Conservation (phyloP, 2,113 vertebrate genomes). For the Neotoma lepida region DNA sequence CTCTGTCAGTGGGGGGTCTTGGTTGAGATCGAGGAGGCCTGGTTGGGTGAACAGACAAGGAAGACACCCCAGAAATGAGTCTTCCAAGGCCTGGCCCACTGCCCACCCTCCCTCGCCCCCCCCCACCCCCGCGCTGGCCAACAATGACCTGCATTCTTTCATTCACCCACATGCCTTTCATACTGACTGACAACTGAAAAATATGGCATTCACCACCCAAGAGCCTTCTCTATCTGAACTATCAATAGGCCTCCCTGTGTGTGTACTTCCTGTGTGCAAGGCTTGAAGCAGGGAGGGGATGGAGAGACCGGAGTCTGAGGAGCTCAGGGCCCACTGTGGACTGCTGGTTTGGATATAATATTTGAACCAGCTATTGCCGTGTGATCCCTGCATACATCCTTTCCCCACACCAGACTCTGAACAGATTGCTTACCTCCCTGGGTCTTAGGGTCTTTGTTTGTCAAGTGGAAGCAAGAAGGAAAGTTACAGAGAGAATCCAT, state of each 20-base stretch:
- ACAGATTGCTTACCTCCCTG: not conserved
- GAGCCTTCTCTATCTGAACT: not conserved
- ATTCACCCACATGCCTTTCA: rapidly evolving
- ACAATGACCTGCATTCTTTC: not conserved
- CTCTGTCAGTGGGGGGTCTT: rapidly evolving
- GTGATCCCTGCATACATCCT: rapidly evolving
- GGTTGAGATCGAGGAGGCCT: not conserved
- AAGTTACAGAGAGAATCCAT: not conserved
- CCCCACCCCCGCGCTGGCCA: not conserved
- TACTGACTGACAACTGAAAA: rapidly evolving
- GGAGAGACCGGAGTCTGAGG: rapidly evolving
- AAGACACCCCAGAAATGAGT: not conserved
- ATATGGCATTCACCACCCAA: rapidly evolving
- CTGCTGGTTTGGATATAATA: rapidly evolving
- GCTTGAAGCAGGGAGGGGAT: not conserved
- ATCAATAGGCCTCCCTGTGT: not conserved
- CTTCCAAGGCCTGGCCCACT: not conserved
- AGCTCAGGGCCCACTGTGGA: not conserved
- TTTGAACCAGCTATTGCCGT: not conserved
- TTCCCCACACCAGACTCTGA: not conserved
- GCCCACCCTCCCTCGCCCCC: too few species aligned
- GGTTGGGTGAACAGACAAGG: rapidly evolving
- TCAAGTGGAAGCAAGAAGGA: not conserved
- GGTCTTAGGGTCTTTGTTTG: not conserved
- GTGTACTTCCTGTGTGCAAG: not conserved